Evolutionary conservation across 2,113 vertebrate species (phyloP).

Genomic region (Paracanthobrama guichenoti): DNA sequence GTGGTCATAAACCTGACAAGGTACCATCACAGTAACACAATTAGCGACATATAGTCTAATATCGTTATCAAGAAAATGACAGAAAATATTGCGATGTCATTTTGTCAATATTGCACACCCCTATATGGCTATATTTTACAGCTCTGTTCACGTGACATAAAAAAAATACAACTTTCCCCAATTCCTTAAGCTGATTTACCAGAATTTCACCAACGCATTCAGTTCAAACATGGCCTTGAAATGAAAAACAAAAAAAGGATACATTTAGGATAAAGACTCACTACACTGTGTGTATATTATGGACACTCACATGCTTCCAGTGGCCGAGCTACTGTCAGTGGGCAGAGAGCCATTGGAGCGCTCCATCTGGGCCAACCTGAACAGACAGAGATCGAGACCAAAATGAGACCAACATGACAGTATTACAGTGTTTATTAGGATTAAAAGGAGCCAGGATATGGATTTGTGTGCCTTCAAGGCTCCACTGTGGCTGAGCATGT

Average conservation of each 20-base stretch:
- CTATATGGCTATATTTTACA: not conserved
- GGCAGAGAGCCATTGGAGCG: constrained; percentile 92
- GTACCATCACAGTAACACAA: too few species aligned
- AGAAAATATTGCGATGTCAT: too few species aligned
- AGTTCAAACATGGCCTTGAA: not conserved
- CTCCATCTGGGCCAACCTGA: constrained; percentile 95
- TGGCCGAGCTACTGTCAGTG: constrained; percentile 94
- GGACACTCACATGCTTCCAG: constrained; percentile 93
- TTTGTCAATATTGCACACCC: too few species aligned
- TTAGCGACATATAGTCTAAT: too few species aligned
- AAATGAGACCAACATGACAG: not conserved
- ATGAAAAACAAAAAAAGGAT: not conserved
- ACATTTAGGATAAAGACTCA: too few species aligned
- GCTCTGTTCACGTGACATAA: not conserved
- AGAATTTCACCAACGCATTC: not conserved
- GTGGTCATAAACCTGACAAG: too few species aligned
- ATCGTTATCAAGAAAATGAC: too few species aligned
- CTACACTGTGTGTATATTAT: not conserved
- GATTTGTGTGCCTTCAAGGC: not conserved
- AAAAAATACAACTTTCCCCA: not conserved
- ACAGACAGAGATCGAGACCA: not conserved
- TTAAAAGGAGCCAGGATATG: not conserved
- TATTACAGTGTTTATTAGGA: not conserved
- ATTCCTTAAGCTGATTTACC: not conserved
- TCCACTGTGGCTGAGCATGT: not conserved